Evolutionary conservation across 1,140 invertebrate genomes (phyloP), one percentile per base, ranked within the genome.

Genomic region (Centruroides sculpturatus): DNA sequence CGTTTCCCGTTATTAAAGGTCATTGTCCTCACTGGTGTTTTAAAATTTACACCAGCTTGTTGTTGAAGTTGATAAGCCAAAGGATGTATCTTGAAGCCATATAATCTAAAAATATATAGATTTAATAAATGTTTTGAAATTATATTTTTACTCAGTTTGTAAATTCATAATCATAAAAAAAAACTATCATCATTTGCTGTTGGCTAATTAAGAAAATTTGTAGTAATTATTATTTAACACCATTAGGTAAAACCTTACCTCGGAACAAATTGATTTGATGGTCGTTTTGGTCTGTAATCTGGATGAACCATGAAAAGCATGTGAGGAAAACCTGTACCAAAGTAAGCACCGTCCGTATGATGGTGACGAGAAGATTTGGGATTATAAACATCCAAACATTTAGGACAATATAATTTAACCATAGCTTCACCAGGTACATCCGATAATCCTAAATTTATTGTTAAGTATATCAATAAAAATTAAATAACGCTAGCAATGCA

Each of bases 221-320:
- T 23, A 23, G 23, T 23, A 23, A 23, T 23, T 23, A 23, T 23
- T 23, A 23, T 23, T 23, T 23, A 23, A 23, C 23, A 23, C 23
- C 23, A 23, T 23, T 23, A 23, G 2, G 23, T 23, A 23, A 2
- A 23, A 23, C 23, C 23, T 41, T 63, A 80, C 77, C 79, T 87
- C 72, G 95, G 92, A 74, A 98, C 88, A 82, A 98, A 99, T 78
- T 97, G 92, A 77, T 93, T 97, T 68, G 85, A 82, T 66, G 95
- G 86, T 72, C 92, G 84, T 77, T 98, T 98, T 57, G 97, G 95
- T 76, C 96, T 82, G 77, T 97, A 95, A 77, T 99, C 97, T 8
- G 97, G 96, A 79, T 99, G 96, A 67, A 99, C 95, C 92, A 99
- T 98, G 72, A 99, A 99, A 52, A 99, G 80, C 97, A 99, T 99